Evolutionary conservation across 2,797 vertebrate genomes (phyloP).

Genomic region (Diplodus puntazzo): DNA sequence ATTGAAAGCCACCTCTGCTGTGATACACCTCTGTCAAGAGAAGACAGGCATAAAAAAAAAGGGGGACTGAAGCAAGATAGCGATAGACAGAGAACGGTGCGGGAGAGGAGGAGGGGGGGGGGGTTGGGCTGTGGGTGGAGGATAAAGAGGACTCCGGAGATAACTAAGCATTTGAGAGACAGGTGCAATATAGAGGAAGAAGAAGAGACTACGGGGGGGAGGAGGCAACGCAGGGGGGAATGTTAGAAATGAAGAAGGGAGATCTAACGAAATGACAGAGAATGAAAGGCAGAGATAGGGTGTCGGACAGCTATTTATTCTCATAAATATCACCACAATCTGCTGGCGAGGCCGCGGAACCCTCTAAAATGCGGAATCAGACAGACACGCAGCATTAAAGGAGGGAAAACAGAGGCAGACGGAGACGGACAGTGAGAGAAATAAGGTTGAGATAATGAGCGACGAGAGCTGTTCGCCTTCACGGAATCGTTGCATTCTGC

Average conservation of each 20-base stretch:
- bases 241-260: constrained; percentile 53
- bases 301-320: constrained; percentile 77
- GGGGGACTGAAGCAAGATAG: constrained; percentile 54
- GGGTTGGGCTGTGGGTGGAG: constrained; percentile 23
- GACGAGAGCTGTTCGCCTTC: constrained; percentile 40
- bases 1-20: constrained; percentile 70
- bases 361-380: constrained; percentile 43
- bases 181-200: constrained; percentile 79
- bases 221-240: neutral
- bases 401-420: constrained; percentile 9
- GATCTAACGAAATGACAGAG: constrained; percentile 69
- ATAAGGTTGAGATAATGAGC: constrained; percentile 59
- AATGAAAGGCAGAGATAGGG: constrained; percentile 61
- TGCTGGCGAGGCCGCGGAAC: constrained; percentile 43
- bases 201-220: constrained; percentile 47
- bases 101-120: neutral
- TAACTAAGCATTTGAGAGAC: constrained; percentile 80
- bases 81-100: constrained; percentile 44
- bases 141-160: constrained; percentile 75
- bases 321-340: constrained; percentile 68
- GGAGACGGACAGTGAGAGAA: constrained; percentile 16
- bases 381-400: constrained; percentile 45
- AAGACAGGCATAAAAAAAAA: constrained; percentile 57
- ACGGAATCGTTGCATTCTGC: constrained; percentile 40
- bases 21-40: constrained; percentile 71